These are phyloP conservation scores for Drosophila vallismaia DNA, from an alignment of 2,888 invertebrate genomes.

Conservation along the genomic window DNA sequence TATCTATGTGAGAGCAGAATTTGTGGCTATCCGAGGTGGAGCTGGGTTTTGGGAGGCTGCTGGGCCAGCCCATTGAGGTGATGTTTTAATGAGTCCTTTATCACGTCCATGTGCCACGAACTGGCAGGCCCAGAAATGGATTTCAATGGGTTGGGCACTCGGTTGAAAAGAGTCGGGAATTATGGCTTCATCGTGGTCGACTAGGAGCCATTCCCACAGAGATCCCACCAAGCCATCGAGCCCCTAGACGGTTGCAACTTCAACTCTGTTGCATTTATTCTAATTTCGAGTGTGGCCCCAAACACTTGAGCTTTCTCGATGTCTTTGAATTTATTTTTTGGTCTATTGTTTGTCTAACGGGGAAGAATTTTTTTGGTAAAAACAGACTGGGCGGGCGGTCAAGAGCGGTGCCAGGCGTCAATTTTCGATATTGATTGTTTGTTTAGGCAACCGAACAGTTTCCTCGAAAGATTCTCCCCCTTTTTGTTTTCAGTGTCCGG, in stretches of 20 bases:
- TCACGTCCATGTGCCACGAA: slow-evolving; percentile 67
- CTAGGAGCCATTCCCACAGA: slow-evolving; percentile 26
- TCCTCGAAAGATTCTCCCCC: background rate
- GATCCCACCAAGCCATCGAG: slow-evolving; percentile 39
- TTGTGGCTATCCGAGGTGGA: slow-evolving; percentile 7
- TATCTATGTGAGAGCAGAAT: slow-evolving; percentile 24
- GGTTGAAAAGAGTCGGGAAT: slow-evolving; percentile 54
- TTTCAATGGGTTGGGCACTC: slow-evolving; percentile 21
- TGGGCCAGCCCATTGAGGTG: slow-evolving; percentile 77
- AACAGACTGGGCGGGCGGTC: slow-evolving; percentile 8
- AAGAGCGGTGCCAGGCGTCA: slow-evolving; percentile 45
- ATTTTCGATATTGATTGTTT: slow-evolving; percentile 64
- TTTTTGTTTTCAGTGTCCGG: slow-evolving; percentile 35
- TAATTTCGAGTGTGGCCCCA: slow-evolving; percentile 63
- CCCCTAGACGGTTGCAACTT: slow-evolving; percentile 36
- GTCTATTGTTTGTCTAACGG: slow-evolving; percentile 65
- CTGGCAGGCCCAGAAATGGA: slow-evolving; percentile 31
- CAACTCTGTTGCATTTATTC: slow-evolving; percentile 64
- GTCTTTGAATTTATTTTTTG: slow-evolving; percentile 8
- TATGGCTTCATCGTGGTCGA: slow-evolving; percentile 75
- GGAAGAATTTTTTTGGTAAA: slow-evolving; percentile 15
- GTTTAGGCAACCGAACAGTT: slow-evolving; percentile 60
- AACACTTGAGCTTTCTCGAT: slow-evolving; percentile 16
- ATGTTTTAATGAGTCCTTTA: slow-evolving; percentile 80
- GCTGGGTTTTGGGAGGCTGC: slow-evolving; percentile 62